Conservation (phyloP, 2,888 invertebrate genomes). For the Hofmannophila pseudospretella region DNA sequence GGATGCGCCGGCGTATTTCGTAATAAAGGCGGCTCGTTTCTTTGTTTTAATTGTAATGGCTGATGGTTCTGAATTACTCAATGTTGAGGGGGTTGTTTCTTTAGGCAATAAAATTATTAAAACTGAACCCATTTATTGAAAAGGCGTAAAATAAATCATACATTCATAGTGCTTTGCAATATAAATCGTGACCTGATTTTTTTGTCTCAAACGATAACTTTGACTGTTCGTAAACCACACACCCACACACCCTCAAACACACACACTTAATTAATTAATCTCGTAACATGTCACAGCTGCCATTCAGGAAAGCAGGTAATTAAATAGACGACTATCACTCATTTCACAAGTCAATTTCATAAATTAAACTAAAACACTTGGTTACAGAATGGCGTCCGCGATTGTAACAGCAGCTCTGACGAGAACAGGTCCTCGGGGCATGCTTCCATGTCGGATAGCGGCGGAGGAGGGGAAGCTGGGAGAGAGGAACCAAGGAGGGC, state of each 20-base stretch:
- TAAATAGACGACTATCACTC: no score
- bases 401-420: slow-evolving; percentile 90
- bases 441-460: slow-evolving; percentile 96
- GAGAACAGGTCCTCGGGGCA: slow-evolving; percentile 95
- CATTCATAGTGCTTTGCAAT: no score
- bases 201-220: no score
- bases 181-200: no score
- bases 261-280: no score
- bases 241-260: no score
- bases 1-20: slow-evolving; percentile 14
- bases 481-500: slow-evolving; percentile 76
- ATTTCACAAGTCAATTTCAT: not conserved
- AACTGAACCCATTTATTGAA: no score
- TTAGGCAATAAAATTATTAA: no score
- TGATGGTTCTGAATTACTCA: slow-evolving; percentile 14
- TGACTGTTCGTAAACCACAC: no score
- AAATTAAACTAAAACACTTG: not conserved
- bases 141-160: no score
- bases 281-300: no score
- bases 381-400: slow-evolving; percentile 79
- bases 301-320: no score
- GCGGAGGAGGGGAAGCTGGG: slow-evolving; percentile 76
- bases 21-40: slow-evolving; percentile 14
- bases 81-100: not conserved
- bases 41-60: slow-evolving; percentile 4